A percentile compares a stretch with the other conserved stretches of the same genome.
phyloP scores from a whole-genome alignment of 2,113 vertebrate species.

The Cebus imitator region DNA sequence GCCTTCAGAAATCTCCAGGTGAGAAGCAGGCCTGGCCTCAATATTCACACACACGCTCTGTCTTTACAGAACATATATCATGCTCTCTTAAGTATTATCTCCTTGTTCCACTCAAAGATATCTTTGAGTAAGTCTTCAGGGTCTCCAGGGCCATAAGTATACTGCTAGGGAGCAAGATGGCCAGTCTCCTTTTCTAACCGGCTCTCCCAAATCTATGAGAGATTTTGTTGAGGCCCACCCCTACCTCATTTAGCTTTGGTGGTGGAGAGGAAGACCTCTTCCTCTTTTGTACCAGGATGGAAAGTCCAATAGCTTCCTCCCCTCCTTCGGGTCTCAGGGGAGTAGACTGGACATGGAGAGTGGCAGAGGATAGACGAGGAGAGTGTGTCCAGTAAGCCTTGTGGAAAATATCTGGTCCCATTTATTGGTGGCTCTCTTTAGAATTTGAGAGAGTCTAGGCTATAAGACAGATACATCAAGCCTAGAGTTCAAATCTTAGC shows the following conservation, averaged over 20 bases:
- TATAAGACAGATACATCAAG: background rate
- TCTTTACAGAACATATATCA: background rate
- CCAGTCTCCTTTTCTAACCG: background rate
- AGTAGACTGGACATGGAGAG: background rate
- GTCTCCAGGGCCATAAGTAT: background rate
- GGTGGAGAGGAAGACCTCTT: background rate
- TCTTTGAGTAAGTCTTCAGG: background rate
- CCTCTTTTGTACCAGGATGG: background rate
- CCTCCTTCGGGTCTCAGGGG: background rate
- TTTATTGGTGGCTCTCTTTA: background rate
- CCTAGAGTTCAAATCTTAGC: background rate
- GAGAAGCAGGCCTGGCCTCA: background rate
- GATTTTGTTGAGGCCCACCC: background rate
- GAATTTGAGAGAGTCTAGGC: background rate
- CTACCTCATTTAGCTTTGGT: background rate
- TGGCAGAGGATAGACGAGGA: background rate
- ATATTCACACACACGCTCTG: background rate
- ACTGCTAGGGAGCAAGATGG: background rate
- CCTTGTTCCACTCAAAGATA: background rate
- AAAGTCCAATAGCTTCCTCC: background rate
- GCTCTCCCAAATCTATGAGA: background rate
- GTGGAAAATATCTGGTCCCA: background rate
- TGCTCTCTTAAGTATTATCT: background rate
- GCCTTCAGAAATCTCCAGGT: slow-evolving; percentile 12
- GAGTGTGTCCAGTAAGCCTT: background rate